phyloP scores from a whole-genome alignment of 2,113 vertebrate genomes.

The Crotalus tigris region DNA sequence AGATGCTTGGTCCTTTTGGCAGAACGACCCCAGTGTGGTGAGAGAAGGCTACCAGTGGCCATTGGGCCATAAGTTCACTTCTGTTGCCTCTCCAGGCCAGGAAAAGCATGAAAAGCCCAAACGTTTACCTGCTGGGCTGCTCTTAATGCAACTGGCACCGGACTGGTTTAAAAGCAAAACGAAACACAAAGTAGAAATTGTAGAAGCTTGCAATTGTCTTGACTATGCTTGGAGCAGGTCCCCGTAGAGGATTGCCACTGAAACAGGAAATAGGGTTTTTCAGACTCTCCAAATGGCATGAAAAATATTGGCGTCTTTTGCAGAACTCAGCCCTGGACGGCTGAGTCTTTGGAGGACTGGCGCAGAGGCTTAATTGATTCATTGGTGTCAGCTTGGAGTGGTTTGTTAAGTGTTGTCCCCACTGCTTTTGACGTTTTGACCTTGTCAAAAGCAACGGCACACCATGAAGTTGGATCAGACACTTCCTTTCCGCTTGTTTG shows the following conservation, averaged over 20 bases:
- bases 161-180: too few species aligned
- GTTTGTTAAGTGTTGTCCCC: background rate
- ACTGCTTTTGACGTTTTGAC: background rate
- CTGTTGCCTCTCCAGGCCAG: background rate
- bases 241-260: background rate
- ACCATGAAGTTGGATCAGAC: slow-evolving; percentile 26
- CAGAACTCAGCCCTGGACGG: background rate
- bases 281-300: background rate
- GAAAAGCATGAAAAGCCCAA: background rate
- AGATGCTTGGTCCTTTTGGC: background rate
- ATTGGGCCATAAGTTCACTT: background rate
- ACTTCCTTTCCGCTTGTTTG: background rate
- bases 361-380: background rate
- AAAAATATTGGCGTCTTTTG: background rate
- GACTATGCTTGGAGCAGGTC: background rate
- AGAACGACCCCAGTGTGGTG: background rate
- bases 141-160: background rate
- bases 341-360: background rate
- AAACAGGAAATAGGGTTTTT: background rate
- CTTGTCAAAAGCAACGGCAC: slow-evolving; percentile 17
- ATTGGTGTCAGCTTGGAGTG: slow-evolving; percentile 1
- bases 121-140: too few species aligned
- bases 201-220: background rate
- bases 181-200: background rate
- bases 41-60: background rate